Percentiles rank a stretch among this genome's conserved stretches.
Conservation (phyloP, 2,888 invertebrate genomes). For the Tetranychus piercei region DNA sequence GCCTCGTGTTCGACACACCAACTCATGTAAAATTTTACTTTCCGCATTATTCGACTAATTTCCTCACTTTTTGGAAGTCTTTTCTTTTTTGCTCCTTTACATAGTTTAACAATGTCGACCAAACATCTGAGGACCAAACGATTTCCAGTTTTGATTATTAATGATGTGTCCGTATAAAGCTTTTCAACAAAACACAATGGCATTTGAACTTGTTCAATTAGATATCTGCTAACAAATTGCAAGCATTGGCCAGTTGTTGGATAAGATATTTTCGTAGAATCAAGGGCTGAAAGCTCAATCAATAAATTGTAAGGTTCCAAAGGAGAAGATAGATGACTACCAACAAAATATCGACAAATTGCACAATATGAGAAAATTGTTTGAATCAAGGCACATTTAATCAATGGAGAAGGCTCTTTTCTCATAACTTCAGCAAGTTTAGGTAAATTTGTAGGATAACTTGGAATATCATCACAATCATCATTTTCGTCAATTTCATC, state of each 20-base stretch:
- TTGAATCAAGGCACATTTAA: conserved; percentile 13
- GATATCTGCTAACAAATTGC: neutral
- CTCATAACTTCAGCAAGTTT: neutral
- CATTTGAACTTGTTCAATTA: neutral
- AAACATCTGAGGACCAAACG: neutral
- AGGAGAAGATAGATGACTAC: conserved; percentile 8
- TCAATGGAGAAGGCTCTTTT: conserved; percentile 12
- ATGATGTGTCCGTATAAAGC: neutral
- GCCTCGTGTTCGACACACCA: neutral
- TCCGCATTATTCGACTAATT: neutral
- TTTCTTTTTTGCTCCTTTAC: neutral
- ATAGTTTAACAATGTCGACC: neutral
- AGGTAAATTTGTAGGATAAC: neutral
- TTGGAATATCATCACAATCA: no score
- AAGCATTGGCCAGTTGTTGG: neutral
- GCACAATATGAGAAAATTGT: conserved; percentile 16
- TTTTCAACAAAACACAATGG: neutral
- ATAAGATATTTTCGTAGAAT: neutral
- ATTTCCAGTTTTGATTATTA: neutral
- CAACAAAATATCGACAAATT: conserved; percentile 18
- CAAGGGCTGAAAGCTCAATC: neutral
- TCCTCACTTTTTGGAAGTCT: no score
- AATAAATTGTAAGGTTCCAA: neutral
- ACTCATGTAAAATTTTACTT: neutral
- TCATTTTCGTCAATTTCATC: no score